Percentiles rank a stretch among this genome's conserved stretches.
Evolutionary conservation across 2,797 vertebrate genomes (phyloP).

Genomic region (Lophius americanus): DNA sequence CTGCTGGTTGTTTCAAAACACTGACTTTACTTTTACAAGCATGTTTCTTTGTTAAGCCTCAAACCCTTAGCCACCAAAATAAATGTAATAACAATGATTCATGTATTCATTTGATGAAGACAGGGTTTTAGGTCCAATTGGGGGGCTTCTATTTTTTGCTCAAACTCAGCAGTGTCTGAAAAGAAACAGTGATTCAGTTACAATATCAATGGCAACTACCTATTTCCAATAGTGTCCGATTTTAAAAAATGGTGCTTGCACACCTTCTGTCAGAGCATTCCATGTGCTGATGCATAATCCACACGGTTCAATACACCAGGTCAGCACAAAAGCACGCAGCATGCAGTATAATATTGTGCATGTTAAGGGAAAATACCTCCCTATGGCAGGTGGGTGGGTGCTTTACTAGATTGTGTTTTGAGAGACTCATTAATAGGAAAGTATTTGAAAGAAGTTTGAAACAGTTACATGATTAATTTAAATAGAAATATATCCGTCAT

Average conservation of each 20-base stretch:
- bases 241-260: too few relatives aligned
- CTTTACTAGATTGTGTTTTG: slow-evolving; percentile 2
- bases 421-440: too few relatives aligned
- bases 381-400: slow-evolving; percentile 1
- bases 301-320: slow-evolving; percentile 7
- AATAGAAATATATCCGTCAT: too few relatives aligned
- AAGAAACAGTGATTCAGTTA: too few relatives aligned
- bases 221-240: too few relatives aligned
- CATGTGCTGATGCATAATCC: not conserved
- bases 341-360: slow-evolving; percentile 15
- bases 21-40: not conserved
- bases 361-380: slow-evolving; percentile 10
- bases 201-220: too few relatives aligned
- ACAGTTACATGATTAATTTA: too few relatives aligned
- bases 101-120: slow-evolving; percentile 33
- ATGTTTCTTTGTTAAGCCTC: slow-evolving; percentile 15
- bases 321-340: not conserved
- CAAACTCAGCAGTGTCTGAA: too few relatives aligned
- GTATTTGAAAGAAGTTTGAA: too few relatives aligned
- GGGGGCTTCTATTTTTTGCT: too few relatives aligned
- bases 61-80: slow-evolving; percentile 1
- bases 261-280: too few relatives aligned
- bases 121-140: not conserved
- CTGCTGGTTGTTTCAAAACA: too few relatives aligned
- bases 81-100: not conserved